These are phyloP conservation scores for Dasypus novemcinctus DNA, from an alignment of 2,113 vertebrate genomes.

Conservation along the genomic window DNA sequence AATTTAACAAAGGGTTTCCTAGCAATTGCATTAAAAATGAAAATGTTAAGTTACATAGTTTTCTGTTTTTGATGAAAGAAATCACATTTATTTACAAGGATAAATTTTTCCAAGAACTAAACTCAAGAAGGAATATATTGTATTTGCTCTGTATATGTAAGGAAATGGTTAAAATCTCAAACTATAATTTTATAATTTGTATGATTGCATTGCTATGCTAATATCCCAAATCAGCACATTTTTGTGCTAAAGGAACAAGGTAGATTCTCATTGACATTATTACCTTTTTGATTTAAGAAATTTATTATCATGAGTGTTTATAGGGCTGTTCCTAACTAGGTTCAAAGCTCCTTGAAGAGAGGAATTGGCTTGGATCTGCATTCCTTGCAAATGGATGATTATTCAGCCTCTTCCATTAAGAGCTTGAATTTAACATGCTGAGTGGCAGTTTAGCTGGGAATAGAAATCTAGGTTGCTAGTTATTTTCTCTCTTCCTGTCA, in stretches of 20 bases:
- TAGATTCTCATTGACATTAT: neutral
- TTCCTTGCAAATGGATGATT: neutral
- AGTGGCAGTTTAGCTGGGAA: conserved; percentile 32
- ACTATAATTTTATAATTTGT: neutral
- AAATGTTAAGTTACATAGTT: neutral
- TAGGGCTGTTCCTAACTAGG: neutral
- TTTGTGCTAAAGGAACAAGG: neutral
- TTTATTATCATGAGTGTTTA: neutral
- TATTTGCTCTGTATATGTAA: neutral
- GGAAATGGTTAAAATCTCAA: neutral
- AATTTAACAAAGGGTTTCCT: conserved; percentile 12
- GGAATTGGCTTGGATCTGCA: neutral
- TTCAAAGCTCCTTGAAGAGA: neutral
- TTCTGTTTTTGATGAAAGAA: conserved; percentile 13
- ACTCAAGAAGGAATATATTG: neutral
- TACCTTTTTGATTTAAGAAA: neutral
- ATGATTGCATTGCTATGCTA: neutral
- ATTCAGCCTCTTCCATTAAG: neutral
- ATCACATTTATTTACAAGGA: neutral
- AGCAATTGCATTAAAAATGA: conserved; percentile 11
- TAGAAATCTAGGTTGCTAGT: neutral
- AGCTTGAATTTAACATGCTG: neutral
- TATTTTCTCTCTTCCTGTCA: neutral
- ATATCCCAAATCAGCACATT: neutral
- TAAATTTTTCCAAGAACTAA: neutral